Base-by-base conservation (phyloP, 2,113 vertebrate species). In the Pelecanus crispus region DNA sequence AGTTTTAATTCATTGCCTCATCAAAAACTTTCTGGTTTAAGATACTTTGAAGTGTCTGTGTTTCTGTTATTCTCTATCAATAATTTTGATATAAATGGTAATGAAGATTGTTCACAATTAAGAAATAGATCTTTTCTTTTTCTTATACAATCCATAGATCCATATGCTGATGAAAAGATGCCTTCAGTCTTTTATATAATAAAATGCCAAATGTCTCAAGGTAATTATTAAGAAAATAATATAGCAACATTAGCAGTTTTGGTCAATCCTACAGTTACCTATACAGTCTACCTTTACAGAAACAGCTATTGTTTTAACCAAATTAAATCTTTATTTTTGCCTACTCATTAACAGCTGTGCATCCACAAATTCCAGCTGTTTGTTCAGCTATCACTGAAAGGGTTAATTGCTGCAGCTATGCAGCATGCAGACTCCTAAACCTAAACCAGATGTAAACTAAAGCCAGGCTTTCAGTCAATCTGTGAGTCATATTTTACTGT, bases 371-470 rank as follows among this genome's bases (percentile, higher is more conserved):
- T 89, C 59, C 67, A 65, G 71, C 50, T 96, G 42, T 91, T 95
- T 95, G 16, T 90, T 85, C 78, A 83, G 21, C 85, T 92, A 22
- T 96, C 72, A 36, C 72, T 80, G 88, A 95, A 97, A 90, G 97
- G 95, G 97, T 97, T 97, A 96, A 97, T 94, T 88, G 65, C 92
- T 88, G 72, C 70, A 95, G 90, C 93, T 94, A 88, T 88, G 80
- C 92, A 12, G 50, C 81, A 95, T 90, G 86, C 87, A 94, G 95
- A 94, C 95, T 96, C 49, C 84, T 92, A 97, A 98, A 98, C 95
- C 81, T 85, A 96, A 98, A 98, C 86, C 98, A 98, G 97, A 98
- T 98, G 98, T 96, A 96, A 97, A 96, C 92, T 90, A 97, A 97
- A 97, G 90, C 93, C 93, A 96, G 96, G 83, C 94, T 97, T 97